Evolutionary conservation across 2,797 vertebrate species (phyloP), one percentile per base, ranked within the genome.

Genomic region (Luscinia luscinia): DNA sequence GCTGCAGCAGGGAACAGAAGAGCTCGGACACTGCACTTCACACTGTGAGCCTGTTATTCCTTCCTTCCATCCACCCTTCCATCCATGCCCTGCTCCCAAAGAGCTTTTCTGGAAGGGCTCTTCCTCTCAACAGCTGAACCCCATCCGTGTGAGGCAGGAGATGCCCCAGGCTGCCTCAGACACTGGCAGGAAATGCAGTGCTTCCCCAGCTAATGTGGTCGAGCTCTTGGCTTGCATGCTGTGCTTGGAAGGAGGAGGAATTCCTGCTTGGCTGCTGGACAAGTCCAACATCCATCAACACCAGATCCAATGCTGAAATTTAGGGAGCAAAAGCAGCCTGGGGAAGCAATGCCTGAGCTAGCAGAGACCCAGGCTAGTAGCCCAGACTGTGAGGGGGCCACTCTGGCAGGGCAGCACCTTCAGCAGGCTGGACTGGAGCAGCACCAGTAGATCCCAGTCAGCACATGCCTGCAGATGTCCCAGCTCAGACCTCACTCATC

Each of bases 211-310:
- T 91, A 28, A 93, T 94, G 94, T 81, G 94, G 91, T 94, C 14
- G 75, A 80, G 87, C 69, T 94, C 87, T 92, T 97, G 95, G 92
- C 96, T 95, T 66, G 63, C 79, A 81, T 62, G 4, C 55, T 38
- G 92, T 22, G 46, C 58, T 23, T 95, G 94, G 94, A 91, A 96
- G 48, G 82, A 88, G 89, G 51, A 93, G 55, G 87, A 93, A 81
- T 92, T 95, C 52, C 5, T 86, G 63, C 91, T 84, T 94, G 94
- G 94, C 94, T 88, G 94, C 89, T 43, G 66, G 84, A 93, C 92
- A 95, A 87, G 55, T 36, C 84, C 82, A 87, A 93, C 76, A 95
- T 94, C 91, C 87, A 96, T 92, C 94, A 95, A 80, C 87, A 89
- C 72, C 58, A 89, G 81, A 78, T 41, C 68, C 72, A 66, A 77